Conservation (phyloP, 2,888 invertebrate species). For the Steromphala cineraria region DNA sequence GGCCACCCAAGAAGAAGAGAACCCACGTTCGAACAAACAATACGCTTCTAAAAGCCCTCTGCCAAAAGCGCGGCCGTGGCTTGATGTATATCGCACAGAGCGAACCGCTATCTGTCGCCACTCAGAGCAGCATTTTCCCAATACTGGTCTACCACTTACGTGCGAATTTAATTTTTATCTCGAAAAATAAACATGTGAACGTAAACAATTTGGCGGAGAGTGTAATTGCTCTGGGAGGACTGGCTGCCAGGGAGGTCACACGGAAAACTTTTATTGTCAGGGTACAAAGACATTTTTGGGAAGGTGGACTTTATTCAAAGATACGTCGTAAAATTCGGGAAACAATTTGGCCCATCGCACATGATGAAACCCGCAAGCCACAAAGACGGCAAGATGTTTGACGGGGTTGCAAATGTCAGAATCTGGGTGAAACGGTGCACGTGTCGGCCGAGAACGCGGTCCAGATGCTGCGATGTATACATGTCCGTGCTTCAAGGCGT, state of each 20-base stretch:
- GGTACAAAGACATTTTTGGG: neutral
- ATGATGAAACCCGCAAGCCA: neutral
- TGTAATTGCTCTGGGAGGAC: neutral
- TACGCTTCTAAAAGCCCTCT: slow-evolving; percentile 47
- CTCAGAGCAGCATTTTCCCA: slow-evolving; percentile 32
- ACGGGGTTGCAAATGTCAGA: slow-evolving; percentile 8
- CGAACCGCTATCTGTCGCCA: slow-evolving; percentile 33
- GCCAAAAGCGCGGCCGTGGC: slow-evolving; percentile 31
- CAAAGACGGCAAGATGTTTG: slow-evolving; percentile 11
- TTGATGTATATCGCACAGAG: slow-evolving; percentile 38
- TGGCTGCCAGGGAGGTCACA: neutral
- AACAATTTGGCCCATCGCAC: neutral
- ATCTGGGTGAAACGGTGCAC: neutral
- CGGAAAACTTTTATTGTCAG: neutral
- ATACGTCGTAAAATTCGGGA: neutral
- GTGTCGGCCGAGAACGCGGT: neutral
- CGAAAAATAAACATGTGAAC: slow-evolving; percentile 29
- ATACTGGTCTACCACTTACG: slow-evolving; percentile 43
- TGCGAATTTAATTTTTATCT: slow-evolving; percentile 37
- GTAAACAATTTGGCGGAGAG: slow-evolving; percentile 4
- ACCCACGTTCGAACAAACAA: slow-evolving; percentile 62
- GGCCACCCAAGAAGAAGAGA: slow-evolving; percentile 73
- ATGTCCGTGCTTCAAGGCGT: too few species aligned
- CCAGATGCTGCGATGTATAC: too few species aligned
- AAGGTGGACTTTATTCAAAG: neutral